A percentile compares a stretch with the other conserved stretches of the same genome.
Evolutionary conservation across 1,140 invertebrate species (phyloP).

Genomic region (Aphelinus atriplicis): DNA sequence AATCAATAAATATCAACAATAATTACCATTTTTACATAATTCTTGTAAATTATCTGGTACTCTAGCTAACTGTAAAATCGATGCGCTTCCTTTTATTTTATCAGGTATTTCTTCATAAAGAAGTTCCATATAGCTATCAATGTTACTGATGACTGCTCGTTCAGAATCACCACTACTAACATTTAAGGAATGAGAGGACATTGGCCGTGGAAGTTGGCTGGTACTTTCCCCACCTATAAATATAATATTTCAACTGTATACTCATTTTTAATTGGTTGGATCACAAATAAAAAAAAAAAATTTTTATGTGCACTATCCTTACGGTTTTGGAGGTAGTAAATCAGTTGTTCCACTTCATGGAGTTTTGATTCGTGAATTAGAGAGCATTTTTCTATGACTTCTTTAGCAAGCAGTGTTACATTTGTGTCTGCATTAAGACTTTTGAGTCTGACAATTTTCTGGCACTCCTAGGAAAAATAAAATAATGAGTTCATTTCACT

Average conservation of each 20-base stretch:
- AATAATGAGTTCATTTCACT: background rate
- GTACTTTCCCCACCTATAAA: conserved; percentile 50
- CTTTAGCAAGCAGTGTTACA: conserved; percentile 81
- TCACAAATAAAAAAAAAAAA: conserved; percentile 16
- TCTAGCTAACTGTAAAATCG: conserved; percentile 89
- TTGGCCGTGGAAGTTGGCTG: conserved; percentile 53
- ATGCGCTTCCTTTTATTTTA: conserved; percentile 91
- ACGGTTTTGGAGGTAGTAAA: conserved; percentile 90
- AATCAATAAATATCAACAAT: background rate
- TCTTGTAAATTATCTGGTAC: conserved; percentile 95
- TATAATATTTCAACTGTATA: conserved; percentile 9
- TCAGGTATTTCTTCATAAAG: conserved; percentile 95
- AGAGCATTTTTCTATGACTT: conserved; percentile 89
- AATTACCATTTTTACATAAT: conserved; percentile 87
- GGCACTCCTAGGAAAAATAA: conserved; percentile 70
- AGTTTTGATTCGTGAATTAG: conserved; percentile 87
- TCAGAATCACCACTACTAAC: conserved; percentile 57
- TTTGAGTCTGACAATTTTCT: conserved; percentile 87
- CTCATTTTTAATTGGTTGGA: background rate
- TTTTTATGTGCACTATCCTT: conserved; percentile 64
- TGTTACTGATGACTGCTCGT: conserved; percentile 79
- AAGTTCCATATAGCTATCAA: conserved; percentile 95
- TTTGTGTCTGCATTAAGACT: conserved; percentile 84
- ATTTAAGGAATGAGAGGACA: conserved; percentile 56
- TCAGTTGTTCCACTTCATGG: conserved; percentile 89